These are phyloP conservation scores for Drosophila austrosaltans DNA, from an alignment of 2,888 invertebrate genomes.

Conservation along the genomic window DNA sequence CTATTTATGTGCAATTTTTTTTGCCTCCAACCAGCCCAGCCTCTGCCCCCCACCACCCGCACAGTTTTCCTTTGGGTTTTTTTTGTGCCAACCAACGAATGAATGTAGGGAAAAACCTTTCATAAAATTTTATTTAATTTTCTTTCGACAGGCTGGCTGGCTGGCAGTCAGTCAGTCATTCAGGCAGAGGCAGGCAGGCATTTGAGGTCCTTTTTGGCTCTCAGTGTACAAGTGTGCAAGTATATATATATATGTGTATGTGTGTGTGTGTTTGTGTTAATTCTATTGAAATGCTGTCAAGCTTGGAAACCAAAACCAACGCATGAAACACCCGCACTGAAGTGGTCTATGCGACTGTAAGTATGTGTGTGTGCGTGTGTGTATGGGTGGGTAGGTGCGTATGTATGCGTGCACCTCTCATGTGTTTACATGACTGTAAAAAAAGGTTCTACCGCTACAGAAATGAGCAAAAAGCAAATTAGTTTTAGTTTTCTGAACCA, in stretches of 20 bases:
- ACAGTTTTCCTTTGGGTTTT: slow-evolving; percentile 29
- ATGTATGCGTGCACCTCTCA: slow-evolving; percentile 38
- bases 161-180: background rate
- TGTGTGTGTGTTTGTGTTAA: slow-evolving; percentile 61
- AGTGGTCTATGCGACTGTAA: slow-evolving; percentile 40
- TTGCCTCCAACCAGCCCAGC: background rate
- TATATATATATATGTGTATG: slow-evolving; percentile 3
- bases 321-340: slow-evolving; percentile 69
- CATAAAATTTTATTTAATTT: slow-evolving; percentile 76
- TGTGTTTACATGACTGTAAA: slow-evolving; percentile 65
- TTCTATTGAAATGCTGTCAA: slow-evolving; percentile 80
- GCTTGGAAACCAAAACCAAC: slow-evolving; percentile 75
- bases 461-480: slow-evolving; percentile 62
- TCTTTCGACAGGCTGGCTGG: slow-evolving; percentile 42
- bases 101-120: slow-evolving; percentile 15
- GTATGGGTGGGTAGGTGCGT: slow-evolving; percentile 13
- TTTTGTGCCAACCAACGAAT: slow-evolving; percentile 15
- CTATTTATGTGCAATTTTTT: slow-evolving; percentile 70
- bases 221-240: slow-evolving; percentile 26
- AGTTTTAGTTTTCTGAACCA: slow-evolving; percentile 62
- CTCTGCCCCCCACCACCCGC: no score
- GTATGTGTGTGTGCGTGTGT: slow-evolving; percentile 17
- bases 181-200: slow-evolving; percentile 11
- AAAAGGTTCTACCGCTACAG: slow-evolving; percentile 48
- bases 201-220: slow-evolving; percentile 36